Evolutionary conservation across 2,888 invertebrate species (phyloP).

Genomic region (Pecten maximus): DNA sequence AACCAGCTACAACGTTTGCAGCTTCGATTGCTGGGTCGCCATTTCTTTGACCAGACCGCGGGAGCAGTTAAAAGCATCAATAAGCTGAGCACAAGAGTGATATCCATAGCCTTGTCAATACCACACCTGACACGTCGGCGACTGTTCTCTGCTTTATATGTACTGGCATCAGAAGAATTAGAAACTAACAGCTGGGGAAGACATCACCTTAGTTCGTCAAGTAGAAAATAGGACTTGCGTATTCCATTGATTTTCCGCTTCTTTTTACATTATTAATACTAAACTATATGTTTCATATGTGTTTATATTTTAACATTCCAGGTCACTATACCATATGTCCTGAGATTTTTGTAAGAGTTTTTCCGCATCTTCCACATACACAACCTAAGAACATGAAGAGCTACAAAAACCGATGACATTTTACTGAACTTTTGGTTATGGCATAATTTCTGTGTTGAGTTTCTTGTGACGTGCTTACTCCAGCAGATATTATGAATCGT

Average conservation of each 20-base stretch:
- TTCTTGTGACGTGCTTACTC: no score
- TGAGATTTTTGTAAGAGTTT: no score
- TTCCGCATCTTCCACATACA: no score
- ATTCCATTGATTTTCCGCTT: not conserved
- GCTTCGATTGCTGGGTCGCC: not conserved
- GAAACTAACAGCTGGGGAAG: not conserved
- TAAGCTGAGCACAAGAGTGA: not conserved
- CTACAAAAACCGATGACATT: no score
- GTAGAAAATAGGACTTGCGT: not conserved
- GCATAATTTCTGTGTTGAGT: no score
- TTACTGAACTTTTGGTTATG: no score
- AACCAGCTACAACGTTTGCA: constrained; percentile 5
- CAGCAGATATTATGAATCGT: no score
- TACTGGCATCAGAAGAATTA: not conserved
- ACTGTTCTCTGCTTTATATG: not conserved
- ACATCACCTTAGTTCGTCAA: not conserved
- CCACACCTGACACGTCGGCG: not conserved
- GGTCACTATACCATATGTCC: not conserved
- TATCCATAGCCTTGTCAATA: not conserved
- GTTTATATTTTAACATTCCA: not conserved
- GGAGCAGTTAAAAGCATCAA: not conserved
- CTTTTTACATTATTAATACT: not conserved
- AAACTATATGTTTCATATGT: not conserved
- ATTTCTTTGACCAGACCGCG: not conserved
- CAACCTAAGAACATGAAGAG: no score